A percentile compares a stretch with the other conserved stretches of the same genome.
phyloP scores from a whole-genome alignment of 2,113 vertebrate species.

The Callionymus lyra region DNA sequence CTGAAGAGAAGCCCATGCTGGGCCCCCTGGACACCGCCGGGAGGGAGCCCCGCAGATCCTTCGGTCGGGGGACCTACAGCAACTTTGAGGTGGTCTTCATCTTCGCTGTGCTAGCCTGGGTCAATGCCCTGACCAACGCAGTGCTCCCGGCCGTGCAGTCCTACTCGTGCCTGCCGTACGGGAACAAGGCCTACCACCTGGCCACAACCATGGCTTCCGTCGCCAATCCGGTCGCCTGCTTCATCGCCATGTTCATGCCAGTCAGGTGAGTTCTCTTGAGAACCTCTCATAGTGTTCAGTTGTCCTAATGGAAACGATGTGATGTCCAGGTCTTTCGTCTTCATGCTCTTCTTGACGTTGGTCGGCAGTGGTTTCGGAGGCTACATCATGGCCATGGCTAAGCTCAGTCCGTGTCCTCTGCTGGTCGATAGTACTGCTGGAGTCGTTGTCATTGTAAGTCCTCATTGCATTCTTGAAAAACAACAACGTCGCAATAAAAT shows the following conservation, averaged over 20 bases:
- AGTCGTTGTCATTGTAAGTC: constrained; percentile 65
- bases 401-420: constrained; percentile 69
- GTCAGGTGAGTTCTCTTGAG: constrained; percentile 51
- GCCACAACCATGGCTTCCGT: constrained; percentile 68
- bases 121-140: constrained; percentile 75
- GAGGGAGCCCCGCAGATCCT: constrained; percentile 38
- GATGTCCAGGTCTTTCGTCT: constrained; percentile 58
- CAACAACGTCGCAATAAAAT: no score
- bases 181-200: constrained; percentile 73
- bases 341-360: constrained; percentile 59
- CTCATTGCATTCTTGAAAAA: constrained; percentile 6
- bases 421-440: constrained; percentile 55
- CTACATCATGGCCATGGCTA: constrained; percentile 72
- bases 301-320: not conserved
- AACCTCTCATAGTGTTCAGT: no score
- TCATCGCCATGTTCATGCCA: constrained; percentile 71
- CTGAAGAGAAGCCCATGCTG: constrained; percentile 67
- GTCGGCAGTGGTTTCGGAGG: constrained; percentile 62
- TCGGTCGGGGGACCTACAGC: constrained; percentile 53
- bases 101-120: constrained; percentile 73
- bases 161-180: constrained; percentile 78
- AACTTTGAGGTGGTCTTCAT: constrained; percentile 55
- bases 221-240: constrained; percentile 76
- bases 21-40: constrained; percentile 7
- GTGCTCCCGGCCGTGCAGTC: constrained; percentile 76